Conservation (phyloP, 2,888 invertebrate species). For the Latheticus oryzae region DNA sequence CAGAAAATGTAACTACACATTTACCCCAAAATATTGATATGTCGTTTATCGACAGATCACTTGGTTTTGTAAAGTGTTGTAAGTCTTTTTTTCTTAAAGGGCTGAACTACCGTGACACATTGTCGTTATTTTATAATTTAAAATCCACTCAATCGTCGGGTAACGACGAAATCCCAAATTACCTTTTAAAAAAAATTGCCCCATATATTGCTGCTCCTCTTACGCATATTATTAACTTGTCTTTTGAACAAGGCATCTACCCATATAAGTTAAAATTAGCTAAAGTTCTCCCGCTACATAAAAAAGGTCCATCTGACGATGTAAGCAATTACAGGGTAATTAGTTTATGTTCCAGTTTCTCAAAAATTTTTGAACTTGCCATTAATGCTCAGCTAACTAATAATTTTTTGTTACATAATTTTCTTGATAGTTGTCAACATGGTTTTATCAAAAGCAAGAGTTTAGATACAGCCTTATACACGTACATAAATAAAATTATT, state of each 20-base stretch:
- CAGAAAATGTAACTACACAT: too few relatives aligned
- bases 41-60: slow-evolving; percentile 1
- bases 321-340: slow-evolving; percentile 4
- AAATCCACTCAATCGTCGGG: slow-evolving; percentile 1
- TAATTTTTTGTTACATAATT: background rate
- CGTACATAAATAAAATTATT: slow-evolving; percentile 1
- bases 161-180: background rate
- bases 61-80: slow-evolving; percentile 1
- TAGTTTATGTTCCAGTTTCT: slow-evolving; percentile 2
- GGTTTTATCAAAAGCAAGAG: slow-evolving; percentile 1
- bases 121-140: slow-evolving; percentile 7
- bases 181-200: slow-evolving; percentile 6
- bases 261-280: slow-evolving; percentile 1
- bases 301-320: slow-evolving; percentile 1
- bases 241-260: background rate
- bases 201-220: slow-evolving; percentile 1
- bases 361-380: background rate
- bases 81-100: slow-evolving; percentile 8
- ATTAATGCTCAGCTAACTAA: background rate
- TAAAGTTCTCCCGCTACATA: background rate
- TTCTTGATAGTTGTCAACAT: background rate
- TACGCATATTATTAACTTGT: slow-evolving; percentile 5
- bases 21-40: slow-evolving; percentile 7
- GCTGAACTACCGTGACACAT: background rate
- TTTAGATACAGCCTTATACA: slow-evolving; percentile 3